A percentile compares a stretch with the other conserved stretches of the same genome.
Conservation (phyloP, 2,797 vertebrate genomes). For the Euphonia xanthogaster region DNA sequence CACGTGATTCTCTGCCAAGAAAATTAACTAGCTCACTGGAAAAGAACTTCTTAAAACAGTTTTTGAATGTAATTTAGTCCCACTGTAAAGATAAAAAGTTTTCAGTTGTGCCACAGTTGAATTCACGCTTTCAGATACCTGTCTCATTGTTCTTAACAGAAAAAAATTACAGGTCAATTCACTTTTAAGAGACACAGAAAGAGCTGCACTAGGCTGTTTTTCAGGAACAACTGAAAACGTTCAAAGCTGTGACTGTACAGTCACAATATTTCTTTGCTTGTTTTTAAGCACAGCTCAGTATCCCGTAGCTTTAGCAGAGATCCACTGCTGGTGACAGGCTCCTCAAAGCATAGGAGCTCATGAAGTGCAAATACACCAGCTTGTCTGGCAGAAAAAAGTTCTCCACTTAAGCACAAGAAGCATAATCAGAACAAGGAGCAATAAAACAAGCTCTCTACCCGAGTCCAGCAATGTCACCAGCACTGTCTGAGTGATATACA, state of each 20-base stretch:
- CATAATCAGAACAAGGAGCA: background rate
- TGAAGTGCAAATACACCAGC: background rate
- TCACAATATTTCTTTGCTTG: background rate
- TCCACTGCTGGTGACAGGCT: background rate
- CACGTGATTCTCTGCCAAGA: background rate
- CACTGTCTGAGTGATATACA: background rate
- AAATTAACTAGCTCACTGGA: background rate
- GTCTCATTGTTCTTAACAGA: background rate
- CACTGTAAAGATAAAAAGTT: background rate
- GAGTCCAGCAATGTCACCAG: background rate
- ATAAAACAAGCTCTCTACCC: background rate
- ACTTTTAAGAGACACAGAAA: background rate
- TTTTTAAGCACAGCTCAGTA: background rate
- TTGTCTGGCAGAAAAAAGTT: slow-evolving; percentile 3
- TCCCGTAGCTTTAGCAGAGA: background rate
- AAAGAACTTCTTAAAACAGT: background rate
- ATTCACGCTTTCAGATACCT: background rate
- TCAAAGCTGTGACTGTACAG: background rate
- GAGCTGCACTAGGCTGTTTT: background rate
- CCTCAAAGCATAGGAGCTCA: background rate
- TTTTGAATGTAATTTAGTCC: background rate
- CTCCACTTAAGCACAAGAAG: background rate
- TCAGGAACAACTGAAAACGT: background rate
- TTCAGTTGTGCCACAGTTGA: background rate
- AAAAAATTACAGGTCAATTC: background rate